phyloP scores from a whole-genome alignment of 2,113 vertebrate species.

The Oncorhynchus mykiss region DNA sequence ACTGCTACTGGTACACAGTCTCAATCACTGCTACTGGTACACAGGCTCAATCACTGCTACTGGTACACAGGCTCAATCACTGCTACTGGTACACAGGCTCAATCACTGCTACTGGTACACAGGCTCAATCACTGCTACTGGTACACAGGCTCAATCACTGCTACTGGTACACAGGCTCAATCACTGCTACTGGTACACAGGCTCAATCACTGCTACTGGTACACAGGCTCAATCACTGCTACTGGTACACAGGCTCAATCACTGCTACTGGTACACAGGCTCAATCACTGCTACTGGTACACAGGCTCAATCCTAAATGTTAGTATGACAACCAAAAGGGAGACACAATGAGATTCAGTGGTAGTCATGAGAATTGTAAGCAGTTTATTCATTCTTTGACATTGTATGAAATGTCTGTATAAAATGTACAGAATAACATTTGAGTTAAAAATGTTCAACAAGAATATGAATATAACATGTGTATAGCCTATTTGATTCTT shows the following conservation, averaged over 20 bases:
- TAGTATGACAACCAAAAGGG: conserved; percentile 19
- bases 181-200: neutral
- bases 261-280: neutral
- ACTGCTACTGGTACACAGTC: too few relatives aligned
- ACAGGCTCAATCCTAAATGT: neutral
- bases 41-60: neutral
- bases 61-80: neutral
- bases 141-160: too few relatives aligned
- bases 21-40: neutral
- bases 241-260: neutral
- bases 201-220: neutral
- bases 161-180: neutral
- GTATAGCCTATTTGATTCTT: too few relatives aligned
- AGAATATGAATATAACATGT: too few relatives aligned
- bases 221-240: too few relatives aligned
- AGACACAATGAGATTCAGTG: conserved; percentile 22
- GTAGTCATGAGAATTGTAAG: too few relatives aligned
- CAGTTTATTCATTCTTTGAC: too few relatives aligned
- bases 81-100: neutral
- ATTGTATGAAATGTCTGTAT: too few relatives aligned
- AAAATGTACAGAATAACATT: too few relatives aligned
- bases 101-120: neutral
- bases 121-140: too few relatives aligned
- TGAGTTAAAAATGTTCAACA: too few relatives aligned
- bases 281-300: neutral